These are phyloP conservation scores for Euura saliciscinereae DNA, from an alignment of 1,140 invertebrate genomes.

Conservation along the genomic window DNA sequence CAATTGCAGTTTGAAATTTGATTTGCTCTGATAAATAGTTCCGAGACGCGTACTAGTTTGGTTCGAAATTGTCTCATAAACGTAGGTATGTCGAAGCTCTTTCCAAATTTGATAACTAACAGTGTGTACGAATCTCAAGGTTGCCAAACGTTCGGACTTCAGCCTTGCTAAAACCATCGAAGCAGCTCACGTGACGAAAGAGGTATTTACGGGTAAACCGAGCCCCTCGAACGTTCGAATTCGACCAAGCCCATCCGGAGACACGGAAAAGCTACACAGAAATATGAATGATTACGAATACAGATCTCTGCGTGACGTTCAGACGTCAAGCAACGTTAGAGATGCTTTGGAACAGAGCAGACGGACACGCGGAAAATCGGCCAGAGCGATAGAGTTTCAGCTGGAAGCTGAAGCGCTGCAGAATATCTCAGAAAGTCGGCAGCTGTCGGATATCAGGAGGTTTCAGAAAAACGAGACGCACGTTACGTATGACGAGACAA, in stretches of 20 bases:
- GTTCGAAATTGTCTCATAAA: no score
- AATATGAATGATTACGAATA: conserved; percentile 55
- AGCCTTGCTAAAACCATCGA: conserved; percentile 70
- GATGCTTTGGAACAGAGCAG: conserved; percentile 58
- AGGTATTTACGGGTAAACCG: conserved; percentile 63
- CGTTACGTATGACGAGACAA: conserved; percentile 43
- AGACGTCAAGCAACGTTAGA: conserved; percentile 53
- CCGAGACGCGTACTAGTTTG: no score
- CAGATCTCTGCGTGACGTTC: conserved; percentile 55
- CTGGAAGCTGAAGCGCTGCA: conserved; percentile 60
- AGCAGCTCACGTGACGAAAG: conserved; percentile 69
- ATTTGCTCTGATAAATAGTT: no score
- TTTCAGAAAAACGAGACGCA: conserved; percentile 48
- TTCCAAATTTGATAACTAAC: neutral
- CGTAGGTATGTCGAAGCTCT: no score
- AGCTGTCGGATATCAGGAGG: conserved; percentile 50
- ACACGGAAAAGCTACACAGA: conserved; percentile 50
- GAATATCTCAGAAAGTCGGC: conserved; percentile 52
- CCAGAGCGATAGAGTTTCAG: conserved; percentile 72
- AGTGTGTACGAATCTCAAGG: conserved; percentile 53
- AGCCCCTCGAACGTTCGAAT: conserved; percentile 3
- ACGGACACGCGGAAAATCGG: conserved; percentile 73
- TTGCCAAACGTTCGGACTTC: conserved; percentile 70
- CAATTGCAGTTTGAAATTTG: no score
- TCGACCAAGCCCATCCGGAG: conserved; percentile 40